Percentiles rank a stretch among this genome's conserved stretches.
Conservation (phyloP, 1,140 invertebrate species). For the Drosophila nannoptera region DNA sequence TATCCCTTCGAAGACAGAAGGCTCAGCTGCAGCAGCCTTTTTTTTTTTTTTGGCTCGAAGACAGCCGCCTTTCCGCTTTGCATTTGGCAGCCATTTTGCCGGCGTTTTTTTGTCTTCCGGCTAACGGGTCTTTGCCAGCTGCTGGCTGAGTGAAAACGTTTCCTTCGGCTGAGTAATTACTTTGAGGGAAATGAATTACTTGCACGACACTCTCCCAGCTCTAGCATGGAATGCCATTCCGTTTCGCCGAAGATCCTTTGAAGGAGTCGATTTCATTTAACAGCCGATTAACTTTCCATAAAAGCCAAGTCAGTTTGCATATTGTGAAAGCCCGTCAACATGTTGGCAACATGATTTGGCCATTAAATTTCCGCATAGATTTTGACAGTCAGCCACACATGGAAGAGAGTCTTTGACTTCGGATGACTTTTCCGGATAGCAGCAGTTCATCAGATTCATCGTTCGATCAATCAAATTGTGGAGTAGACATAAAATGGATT, state of each 20-base stretch:
- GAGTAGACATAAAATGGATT: conserved; percentile 21
- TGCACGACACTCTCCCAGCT: too few species aligned
- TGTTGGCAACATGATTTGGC: conserved; percentile 18
- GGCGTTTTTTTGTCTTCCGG: conserved; percentile 1
- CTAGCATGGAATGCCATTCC: too few species aligned
- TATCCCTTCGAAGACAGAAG: neutral
- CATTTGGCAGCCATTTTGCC: conserved; percentile 3
- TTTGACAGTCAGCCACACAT: conserved; percentile 2
- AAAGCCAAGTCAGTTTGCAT: conserved; percentile 1
- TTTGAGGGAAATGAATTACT: neutral
- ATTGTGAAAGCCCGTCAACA: neutral
- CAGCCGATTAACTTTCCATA: conserved; percentile 10
- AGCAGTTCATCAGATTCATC: conserved; percentile 18
- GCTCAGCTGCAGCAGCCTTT: conserved; percentile 20
- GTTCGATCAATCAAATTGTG: conserved; percentile 31
- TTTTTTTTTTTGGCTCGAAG: neutral
- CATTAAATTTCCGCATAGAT: conserved; percentile 14
- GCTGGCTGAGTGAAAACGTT: neutral
- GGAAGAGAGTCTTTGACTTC: neutral
- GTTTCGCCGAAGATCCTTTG: too few species aligned
- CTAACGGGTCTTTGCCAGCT: conserved; percentile 6
- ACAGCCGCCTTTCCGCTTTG: conserved; percentile 13
- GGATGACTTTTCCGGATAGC: neutral
- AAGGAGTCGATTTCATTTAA: conserved; percentile 1
- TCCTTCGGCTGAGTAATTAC: neutral